phyloP scores from a whole-genome alignment of 2,113 vertebrate genomes.

The Planiliza haematocheilus region DNA sequence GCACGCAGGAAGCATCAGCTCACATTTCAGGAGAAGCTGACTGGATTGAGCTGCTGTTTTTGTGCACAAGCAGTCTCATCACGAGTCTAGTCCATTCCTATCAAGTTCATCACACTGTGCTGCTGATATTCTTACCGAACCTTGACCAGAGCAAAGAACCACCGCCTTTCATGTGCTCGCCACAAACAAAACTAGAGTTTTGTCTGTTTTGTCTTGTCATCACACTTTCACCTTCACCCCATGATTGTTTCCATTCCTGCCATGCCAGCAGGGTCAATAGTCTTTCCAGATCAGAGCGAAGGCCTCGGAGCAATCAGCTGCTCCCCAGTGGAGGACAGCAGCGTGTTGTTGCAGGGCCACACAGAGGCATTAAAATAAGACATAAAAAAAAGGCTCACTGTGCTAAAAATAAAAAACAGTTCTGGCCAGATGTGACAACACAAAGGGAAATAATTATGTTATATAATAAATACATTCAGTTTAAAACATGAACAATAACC shows the following conservation, averaged over 20 bases:
- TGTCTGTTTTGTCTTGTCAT: conserved; percentile 3
- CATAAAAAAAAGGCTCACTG: background rate
- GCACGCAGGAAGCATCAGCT: background rate
- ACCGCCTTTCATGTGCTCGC: background rate
- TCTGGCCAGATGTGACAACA: background rate
- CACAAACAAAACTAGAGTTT: background rate
- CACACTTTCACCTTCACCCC: conserved; percentile 31
- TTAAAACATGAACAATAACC: background rate
- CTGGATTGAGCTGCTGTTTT: background rate
- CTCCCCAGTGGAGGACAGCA: conserved; percentile 36
- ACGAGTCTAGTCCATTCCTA: background rate
- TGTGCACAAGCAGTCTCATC: background rate
- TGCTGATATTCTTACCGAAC: conserved; percentile 8
- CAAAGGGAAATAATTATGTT: background rate
- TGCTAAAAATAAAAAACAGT: conserved; percentile 25
- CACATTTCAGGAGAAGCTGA: background rate
- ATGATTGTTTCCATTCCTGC: conserved; percentile 46
- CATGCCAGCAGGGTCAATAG: conserved; percentile 27
- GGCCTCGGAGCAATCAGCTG: conserved; percentile 60
- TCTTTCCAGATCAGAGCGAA: conserved; percentile 15
- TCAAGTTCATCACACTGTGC: background rate
- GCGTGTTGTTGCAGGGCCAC: conserved; percentile 1
- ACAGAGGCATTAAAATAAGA: conserved; percentile 3
- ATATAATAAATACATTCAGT: background rate
- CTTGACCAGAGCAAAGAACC: background rate